Percentiles rank a stretch among this genome's conserved stretches.
phyloP scores from a whole-genome alignment of 2,888 invertebrate genomes.

The Euzophera pinguis region DNA sequence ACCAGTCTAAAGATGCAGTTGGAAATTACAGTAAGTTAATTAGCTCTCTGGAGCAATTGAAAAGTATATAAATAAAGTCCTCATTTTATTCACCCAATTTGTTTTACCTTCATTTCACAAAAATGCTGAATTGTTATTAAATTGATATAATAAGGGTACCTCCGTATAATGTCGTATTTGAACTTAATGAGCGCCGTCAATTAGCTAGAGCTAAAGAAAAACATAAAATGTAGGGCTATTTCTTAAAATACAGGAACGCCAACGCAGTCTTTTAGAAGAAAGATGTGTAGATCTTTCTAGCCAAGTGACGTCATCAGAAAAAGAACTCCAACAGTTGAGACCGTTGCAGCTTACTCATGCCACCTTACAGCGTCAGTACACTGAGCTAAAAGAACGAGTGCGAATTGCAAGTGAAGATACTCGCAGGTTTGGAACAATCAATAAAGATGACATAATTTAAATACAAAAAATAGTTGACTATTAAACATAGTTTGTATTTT shows the following conservation, averaged over 20 bases:
- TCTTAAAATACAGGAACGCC: constrained; percentile 48
- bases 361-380: constrained; percentile 50
- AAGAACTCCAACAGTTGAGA: constrained; percentile 52
- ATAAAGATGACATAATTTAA: too few species aligned
- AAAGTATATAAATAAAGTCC: too few species aligned
- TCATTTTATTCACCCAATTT: too few species aligned
- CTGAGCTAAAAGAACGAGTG: constrained; percentile 53
- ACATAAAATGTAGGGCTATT: not conserved
- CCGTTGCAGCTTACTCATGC: constrained; percentile 46
- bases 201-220: too few species aligned
- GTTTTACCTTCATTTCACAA: too few species aligned
- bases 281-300: constrained; percentile 48
- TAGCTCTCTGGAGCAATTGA: too few species aligned
- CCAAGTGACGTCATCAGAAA: constrained; percentile 41
- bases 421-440: constrained; percentile 42
- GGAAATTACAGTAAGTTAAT: constrained; percentile 46
- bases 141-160: too few species aligned
- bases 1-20: constrained; percentile 51
- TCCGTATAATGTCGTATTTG: too few species aligned
- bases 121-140: too few species aligned
- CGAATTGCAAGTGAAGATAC: constrained; percentile 49
- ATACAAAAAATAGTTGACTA: too few species aligned
- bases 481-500: too few species aligned
- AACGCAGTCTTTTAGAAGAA: constrained; percentile 53
- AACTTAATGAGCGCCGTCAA: too few species aligned